Evolutionary conservation across 2,113 vertebrate genomes (phyloP).

Genomic region (Madoqua kirkii): DNA sequence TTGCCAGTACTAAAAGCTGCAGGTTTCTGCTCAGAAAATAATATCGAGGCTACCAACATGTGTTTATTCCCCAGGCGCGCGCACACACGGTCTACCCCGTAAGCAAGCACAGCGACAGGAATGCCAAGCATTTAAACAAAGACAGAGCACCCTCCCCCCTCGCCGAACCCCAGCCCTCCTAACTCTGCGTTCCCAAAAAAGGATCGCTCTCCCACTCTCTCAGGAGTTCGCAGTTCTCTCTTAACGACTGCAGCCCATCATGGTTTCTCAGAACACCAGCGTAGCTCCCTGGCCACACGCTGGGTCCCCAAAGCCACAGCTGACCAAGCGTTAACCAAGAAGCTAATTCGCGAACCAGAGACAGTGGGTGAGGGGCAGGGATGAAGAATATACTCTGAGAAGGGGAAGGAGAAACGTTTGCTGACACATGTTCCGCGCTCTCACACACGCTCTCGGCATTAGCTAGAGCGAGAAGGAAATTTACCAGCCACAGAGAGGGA

Average conservation of each 20-base stretch:
- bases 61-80: conserved; percentile 64
- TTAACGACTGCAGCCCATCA: conserved; percentile 61
- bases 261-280: conserved; percentile 58
- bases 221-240: conserved; percentile 67
- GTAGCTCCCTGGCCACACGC: conserved; percentile 31
- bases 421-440: background rate
- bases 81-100: background rate
- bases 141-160: background rate
- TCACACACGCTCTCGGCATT: background rate
- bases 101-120: conserved; percentile 10
- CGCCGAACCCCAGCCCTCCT: background rate
- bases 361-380: background rate
- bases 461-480: conserved; percentile 37
- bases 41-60: conserved; percentile 57
- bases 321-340: conserved; percentile 42
- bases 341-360: conserved; percentile 34
- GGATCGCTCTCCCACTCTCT: background rate
- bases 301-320: background rate
- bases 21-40: conserved; percentile 69
- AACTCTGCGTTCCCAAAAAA: conserved; percentile 23
- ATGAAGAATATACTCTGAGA: background rate
- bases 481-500: conserved; percentile 47
- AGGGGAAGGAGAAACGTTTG: background rate
- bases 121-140: conserved; percentile 65
- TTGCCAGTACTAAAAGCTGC: conserved; percentile 67